Base-by-base conservation (phyloP, 2,888 invertebrate species). In the Apantesis nais region DNA sequence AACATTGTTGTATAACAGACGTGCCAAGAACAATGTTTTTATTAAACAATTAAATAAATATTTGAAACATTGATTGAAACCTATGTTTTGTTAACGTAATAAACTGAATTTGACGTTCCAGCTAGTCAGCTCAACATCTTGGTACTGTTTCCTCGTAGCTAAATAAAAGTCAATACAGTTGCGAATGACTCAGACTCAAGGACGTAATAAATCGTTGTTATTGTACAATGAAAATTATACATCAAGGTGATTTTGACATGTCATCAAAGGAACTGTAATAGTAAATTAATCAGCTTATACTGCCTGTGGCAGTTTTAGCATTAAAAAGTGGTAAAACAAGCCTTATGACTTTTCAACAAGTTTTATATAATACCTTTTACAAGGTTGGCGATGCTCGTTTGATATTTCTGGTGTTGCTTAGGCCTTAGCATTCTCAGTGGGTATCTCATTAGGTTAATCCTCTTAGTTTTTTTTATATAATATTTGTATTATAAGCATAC, bases 141-240 rank as follows among this genome's bases (percentile, higher is more conserved):
- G 25, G 58, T 58, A 52, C n/a, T 34, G 9, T 58, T 41, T 58
- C 29, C 39, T 58, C 2, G 37, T 39, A 66, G 41, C 29, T 66
- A 5, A 69, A 68, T 74, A 76, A 60, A 66, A 74, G 65, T 74
- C 74, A 64, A 73, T 74, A 68, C 74, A 64, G 62, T 69, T 75
- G 63, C 70, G 66, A 72, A 69, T 81, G 81, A 84, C 58, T 81
- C 79, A 84, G 39, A 81, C 75, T 83, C 88, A 89, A 88, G 86
- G 87, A 84, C 78, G 66, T 66, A 37, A 70, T 68, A 66, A 84
- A 84, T 83, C 74, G 80, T 85, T 81, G 75, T 74, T 79, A 77
- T 76, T 74, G 67, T 78, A 68, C 67, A 80, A 76, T 82, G 80
- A 77, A 78, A 85, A 82, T 79, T 78, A 74, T 60, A 29, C 74